phyloP scores from a whole-genome alignment of 1,140 invertebrate genomes.

The fruit fly (Drosophila melanogaster) region DNA sequence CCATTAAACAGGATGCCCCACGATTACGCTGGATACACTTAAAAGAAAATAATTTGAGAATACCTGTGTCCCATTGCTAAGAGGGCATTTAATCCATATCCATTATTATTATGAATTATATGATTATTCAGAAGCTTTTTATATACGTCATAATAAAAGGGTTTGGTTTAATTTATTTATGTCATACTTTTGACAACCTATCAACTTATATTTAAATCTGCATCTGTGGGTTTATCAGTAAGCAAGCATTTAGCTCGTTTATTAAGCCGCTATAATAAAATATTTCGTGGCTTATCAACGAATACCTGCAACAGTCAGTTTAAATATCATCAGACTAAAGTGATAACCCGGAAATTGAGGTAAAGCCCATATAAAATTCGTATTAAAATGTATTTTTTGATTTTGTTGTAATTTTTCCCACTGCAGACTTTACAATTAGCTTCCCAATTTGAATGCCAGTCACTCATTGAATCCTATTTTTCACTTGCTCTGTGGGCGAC shows the following conservation, averaged over 20 bases:
- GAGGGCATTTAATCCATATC: too few relatives aligned
- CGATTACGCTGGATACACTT: slow-evolving; percentile 5
- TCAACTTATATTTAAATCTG: background rate
- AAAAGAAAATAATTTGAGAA: background rate
- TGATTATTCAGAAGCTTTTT: too few relatives aligned
- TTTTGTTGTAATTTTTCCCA: background rate
- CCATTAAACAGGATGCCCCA: slow-evolving; percentile 45
- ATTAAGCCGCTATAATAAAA: background rate
- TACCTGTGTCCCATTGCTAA: background rate
- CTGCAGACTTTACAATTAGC: slow-evolving; percentile 20
- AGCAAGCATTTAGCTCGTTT: background rate
- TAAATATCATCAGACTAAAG: background rate
- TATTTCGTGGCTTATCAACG: background rate
- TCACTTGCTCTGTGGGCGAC: slow-evolving; percentile 34
- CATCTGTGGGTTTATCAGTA: background rate
- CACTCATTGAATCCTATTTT: slow-evolving; percentile 19
- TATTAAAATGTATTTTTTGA: too few relatives aligned
- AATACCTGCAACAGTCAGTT: background rate
- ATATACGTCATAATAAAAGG: too few relatives aligned
- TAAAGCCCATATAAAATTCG: background rate
- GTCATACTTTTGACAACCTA: background rate
- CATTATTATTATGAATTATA: too few relatives aligned
- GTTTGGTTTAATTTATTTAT: background rate
- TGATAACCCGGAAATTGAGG: background rate
- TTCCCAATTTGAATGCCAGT: slow-evolving; percentile 6